These are phyloP conservation scores for Casuarius casuarius DNA, from an alignment of 2,113 vertebrate species.

Conservation along the genomic window DNA sequence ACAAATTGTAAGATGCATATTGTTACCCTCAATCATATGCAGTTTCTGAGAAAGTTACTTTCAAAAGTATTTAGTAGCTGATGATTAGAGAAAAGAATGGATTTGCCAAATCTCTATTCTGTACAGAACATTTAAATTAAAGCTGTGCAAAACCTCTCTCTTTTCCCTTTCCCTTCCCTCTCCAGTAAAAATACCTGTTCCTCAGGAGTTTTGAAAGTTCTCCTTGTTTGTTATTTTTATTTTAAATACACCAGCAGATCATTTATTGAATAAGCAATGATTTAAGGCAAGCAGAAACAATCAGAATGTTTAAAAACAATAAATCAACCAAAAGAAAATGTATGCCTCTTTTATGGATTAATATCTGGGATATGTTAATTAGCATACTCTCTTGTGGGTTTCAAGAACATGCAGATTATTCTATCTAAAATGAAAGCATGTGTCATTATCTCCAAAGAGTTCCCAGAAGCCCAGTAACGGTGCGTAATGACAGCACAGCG, in stretches of 20 bases:
- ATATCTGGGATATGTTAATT: constrained; percentile 52
- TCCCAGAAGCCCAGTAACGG: constrained; percentile 37
- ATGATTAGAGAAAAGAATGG: not conserved
- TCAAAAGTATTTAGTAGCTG: not conserved
- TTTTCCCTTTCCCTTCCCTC: not conserved
- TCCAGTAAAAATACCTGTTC: not conserved
- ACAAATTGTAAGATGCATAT: not conserved
- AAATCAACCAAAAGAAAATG: constrained; percentile 16
- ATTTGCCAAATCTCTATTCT: not conserved
- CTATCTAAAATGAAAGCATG: constrained; percentile 37
- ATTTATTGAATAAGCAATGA: constrained; percentile 26
- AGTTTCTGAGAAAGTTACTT: not conserved
- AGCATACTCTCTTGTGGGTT: constrained; percentile 34
- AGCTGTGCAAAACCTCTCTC: not conserved
- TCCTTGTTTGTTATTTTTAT: not conserved
- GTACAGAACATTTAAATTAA: not conserved
- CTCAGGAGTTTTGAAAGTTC: not conserved
- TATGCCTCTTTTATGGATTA: not conserved
- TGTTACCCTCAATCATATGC: not conserved
- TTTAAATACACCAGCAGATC: not conserved
- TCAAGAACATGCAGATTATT: constrained; percentile 57
- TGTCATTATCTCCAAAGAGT: constrained; percentile 58
- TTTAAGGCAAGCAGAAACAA: not conserved
- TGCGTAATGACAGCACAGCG: not conserved
- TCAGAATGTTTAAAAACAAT: not conserved